Conservation (phyloP, 2,113 vertebrate genomes). For the Cisticola juncidis region DNA sequence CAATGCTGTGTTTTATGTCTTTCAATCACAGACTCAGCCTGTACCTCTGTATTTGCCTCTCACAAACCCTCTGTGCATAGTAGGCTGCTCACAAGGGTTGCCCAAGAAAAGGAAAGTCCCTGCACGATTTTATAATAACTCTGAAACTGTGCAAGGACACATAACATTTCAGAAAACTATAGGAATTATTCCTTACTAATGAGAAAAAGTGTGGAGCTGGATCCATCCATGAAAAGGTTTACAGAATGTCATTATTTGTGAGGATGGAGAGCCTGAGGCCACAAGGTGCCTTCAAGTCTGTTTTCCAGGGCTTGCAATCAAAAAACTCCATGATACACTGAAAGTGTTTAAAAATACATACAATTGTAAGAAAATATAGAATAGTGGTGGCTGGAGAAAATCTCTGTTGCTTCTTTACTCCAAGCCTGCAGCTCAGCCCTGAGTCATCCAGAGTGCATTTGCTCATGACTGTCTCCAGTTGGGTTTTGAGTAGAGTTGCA, state of each 20-base stretch:
- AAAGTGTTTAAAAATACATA: neutral
- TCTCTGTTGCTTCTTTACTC: neutral
- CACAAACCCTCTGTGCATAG: neutral
- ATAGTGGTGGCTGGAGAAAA: neutral
- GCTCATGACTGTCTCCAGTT: neutral
- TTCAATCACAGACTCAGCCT: neutral
- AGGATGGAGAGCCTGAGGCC: neutral
- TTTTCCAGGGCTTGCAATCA: neutral
- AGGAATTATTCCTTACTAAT: neutral
- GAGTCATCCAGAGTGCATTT: neutral
- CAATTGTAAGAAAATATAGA: neutral
- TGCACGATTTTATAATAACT: neutral
- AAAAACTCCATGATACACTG: neutral
- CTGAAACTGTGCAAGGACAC: neutral
- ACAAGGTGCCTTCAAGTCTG: neutral
- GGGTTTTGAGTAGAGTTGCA: neutral
- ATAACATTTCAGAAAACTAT: neutral
- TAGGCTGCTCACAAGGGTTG: accelerated
- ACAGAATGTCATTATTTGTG: neutral
- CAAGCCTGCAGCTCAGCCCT: neutral
- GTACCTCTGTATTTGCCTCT: neutral
- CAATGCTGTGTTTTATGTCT: neutral
- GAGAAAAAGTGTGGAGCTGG: neutral
- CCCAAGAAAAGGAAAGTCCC: neutral
- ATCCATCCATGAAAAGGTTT: neutral